phyloP scores from a whole-genome alignment of 2,113 vertebrate genomes.

The Phainopepla nitens region DNA sequence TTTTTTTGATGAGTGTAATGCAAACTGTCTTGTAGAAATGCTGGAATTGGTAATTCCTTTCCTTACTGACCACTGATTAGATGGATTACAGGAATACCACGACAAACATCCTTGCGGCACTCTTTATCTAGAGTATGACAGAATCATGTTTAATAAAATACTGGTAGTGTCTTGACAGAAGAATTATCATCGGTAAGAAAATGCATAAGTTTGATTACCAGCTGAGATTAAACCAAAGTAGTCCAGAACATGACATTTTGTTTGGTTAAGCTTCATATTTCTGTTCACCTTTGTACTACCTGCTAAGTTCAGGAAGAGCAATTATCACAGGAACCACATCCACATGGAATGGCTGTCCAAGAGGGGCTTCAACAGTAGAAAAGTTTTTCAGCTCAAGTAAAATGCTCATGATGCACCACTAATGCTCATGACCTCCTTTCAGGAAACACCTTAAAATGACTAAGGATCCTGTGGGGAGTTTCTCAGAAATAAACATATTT shows the following conservation, averaged over 20 bases:
- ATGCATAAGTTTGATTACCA: not conserved
- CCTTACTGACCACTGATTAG: not conserved
- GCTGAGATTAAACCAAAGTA: not conserved
- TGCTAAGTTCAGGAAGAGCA: not conserved
- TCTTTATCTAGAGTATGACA: not conserved
- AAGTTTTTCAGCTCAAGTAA: not conserved
- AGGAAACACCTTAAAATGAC: not conserved
- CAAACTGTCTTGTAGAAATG: not conserved
- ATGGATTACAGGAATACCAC: not conserved
- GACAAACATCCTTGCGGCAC: not conserved
- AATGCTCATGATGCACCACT: not conserved
- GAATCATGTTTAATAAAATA: not conserved
- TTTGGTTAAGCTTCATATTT: not conserved
- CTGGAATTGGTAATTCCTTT: not conserved
- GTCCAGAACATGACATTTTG: not conserved
- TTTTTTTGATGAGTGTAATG: not conserved
- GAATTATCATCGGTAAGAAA: not conserved
- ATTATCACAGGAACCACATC: not conserved
- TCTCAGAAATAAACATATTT: not conserved
- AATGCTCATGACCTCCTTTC: not conserved
- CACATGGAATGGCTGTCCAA: not conserved
- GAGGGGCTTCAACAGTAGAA: not conserved
- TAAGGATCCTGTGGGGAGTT: not conserved
- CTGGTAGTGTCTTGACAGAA: not conserved
- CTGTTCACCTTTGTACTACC: not conserved